A percentile compares a stretch with the other conserved stretches of the same genome.
These are phyloP conservation scores for Sebastes schlegelii DNA, from an alignment of 2,113 vertebrate species.

Conservation along the genomic window DNA sequence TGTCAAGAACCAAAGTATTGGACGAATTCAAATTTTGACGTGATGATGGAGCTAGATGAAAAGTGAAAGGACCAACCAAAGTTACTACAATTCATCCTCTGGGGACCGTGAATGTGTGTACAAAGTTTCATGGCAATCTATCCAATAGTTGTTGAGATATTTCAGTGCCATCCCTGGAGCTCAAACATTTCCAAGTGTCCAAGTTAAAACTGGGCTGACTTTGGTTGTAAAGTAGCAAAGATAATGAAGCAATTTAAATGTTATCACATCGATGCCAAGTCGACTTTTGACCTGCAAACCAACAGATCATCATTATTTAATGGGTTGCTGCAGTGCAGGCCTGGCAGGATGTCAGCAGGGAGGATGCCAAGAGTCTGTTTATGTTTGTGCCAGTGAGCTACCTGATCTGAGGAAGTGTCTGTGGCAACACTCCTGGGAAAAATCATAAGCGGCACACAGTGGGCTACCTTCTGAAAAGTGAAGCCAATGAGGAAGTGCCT, in stretches of 20 bases:
- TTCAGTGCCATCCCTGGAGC: background rate
- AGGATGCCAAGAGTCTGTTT: background rate
- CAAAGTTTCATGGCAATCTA: background rate
- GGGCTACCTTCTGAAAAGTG: no score
- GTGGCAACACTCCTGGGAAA: no score
- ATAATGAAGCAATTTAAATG: background rate
- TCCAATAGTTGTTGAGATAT: background rate
- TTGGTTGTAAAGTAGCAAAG: background rate
- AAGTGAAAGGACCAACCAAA: no score
- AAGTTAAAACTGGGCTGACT: background rate
- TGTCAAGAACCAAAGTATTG: background rate
- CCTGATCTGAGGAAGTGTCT: no score
- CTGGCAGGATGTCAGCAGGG: background rate
- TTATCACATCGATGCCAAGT: background rate
- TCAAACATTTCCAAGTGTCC: background rate
- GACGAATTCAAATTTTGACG: background rate
- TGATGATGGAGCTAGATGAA: background rate
- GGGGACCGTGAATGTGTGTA: background rate
- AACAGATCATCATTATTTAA: slow-evolving; percentile 25
- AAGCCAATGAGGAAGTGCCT: no score
- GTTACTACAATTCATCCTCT: background rate
- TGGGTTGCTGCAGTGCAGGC: background rate
- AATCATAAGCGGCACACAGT: no score
- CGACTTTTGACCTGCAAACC: background rate
- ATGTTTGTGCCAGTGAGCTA: background rate